Evolutionary conservation across 2,113 vertebrate genomes (phyloP).

Genomic region (Prunella himalayana): DNA sequence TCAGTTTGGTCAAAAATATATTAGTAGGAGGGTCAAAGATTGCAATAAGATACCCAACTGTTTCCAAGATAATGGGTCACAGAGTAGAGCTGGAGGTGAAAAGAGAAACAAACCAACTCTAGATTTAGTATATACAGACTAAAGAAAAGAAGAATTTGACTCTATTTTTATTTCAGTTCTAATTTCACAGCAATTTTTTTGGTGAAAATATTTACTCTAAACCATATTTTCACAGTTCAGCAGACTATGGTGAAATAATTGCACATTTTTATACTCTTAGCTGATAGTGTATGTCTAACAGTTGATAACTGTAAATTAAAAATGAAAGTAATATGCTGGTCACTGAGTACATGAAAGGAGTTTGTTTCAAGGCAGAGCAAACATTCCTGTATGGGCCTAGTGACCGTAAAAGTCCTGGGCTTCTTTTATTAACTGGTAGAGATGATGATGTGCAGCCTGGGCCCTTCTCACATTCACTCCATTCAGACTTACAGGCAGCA

Average conservation of each 20-base stretch:
- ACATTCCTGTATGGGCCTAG: background rate
- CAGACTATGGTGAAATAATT: background rate
- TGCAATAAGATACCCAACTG: slow-evolving; percentile 3
- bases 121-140: background rate
- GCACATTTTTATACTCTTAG: background rate
- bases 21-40: slow-evolving; percentile 48
- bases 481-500: background rate
- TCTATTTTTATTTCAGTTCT: background rate
- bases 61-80: slow-evolving; percentile 32
- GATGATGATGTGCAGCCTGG: background rate
- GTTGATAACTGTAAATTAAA: background rate
- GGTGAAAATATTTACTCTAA: background rate
- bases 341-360: background rate
- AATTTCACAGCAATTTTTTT: background rate
- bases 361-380: background rate
- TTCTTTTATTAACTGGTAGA: background rate
- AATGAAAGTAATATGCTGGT: background rate
- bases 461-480: background rate
- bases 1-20: slow-evolving; percentile 16
- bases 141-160: background rate
- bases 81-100: background rate
- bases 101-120: background rate
- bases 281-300: background rate
- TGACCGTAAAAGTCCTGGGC: background rate
- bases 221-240: background rate